Percentiles rank a stretch among this genome's conserved stretches.
phyloP scores from a whole-genome alignment of 2,113 vertebrate genomes.

The Platichthys flesus region DNA sequence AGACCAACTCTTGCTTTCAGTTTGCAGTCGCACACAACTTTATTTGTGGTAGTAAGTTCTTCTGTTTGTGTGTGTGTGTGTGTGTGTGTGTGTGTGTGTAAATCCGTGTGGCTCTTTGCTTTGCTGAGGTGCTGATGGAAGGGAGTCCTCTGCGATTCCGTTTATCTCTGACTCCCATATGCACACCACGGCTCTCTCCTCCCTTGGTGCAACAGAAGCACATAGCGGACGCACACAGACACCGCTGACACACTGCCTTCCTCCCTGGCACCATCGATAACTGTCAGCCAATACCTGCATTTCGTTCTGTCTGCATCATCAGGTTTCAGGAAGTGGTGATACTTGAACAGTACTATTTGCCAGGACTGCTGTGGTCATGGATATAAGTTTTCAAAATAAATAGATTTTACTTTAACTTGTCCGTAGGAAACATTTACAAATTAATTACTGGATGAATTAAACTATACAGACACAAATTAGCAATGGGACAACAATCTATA shows the following conservation, averaged over 20 bases:
- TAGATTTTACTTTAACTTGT: neutral
- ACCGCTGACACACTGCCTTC: constrained; percentile 50
- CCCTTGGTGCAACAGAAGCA: constrained; percentile 5
- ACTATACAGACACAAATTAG: neutral
- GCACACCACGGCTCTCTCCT: constrained; percentile 15
- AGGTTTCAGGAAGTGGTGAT: constrained; percentile 60
- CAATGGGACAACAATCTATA: neutral
- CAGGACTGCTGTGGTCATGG: constrained; percentile 28
- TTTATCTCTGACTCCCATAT: constrained; percentile 60
- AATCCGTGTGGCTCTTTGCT: constrained; percentile 24
- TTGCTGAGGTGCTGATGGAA: constrained; percentile 50
- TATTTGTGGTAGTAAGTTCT: neutral
- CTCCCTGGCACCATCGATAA: constrained; percentile 61
- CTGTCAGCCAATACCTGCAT: constrained; percentile 58
- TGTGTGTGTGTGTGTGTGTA: constrained; percentile 4
- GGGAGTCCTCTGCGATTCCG: constrained; percentile 45
- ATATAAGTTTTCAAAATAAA: constrained; percentile 30
- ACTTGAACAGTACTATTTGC: constrained; percentile 33
- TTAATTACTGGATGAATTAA: constrained; percentile 7
- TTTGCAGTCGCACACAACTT: neutral
- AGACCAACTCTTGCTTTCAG: neutral
- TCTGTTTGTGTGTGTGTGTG: too few species aligned
- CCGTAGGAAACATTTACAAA: neutral
- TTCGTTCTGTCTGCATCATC: constrained; percentile 63
- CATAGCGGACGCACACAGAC: neutral